phyloP scores from a whole-genome alignment of 92 coral and sea anemone species.

The Chrysogorgia sp. region DNA sequence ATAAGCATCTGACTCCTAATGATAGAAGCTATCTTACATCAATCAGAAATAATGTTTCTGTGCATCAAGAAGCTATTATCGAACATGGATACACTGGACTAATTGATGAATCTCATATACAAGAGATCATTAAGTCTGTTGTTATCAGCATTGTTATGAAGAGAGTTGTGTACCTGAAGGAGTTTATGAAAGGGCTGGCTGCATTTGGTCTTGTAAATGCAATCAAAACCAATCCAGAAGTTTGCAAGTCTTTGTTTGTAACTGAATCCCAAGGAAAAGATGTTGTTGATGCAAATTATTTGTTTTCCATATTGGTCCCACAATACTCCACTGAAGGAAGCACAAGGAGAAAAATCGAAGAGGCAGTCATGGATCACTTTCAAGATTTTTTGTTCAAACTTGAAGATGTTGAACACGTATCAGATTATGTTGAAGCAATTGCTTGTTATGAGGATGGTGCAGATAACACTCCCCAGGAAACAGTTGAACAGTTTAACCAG shows the following conservation, averaged over 20 bases:
- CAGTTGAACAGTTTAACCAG: slow-evolving; percentile 5
- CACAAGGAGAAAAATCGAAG: slow-evolving; percentile 34
- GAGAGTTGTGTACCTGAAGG: slow-evolving; percentile 37
- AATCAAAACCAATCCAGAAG: slow-evolving; percentile 28
- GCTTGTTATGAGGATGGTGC: slow-evolving; percentile 35
- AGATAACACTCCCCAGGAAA: neutral
- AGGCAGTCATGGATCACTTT: slow-evolving; percentile 40
- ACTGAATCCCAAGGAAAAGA: slow-evolving; percentile 29
- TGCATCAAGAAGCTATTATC: slow-evolving; percentile 42
- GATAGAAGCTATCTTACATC: slow-evolving; percentile 25
- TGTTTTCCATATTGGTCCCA: slow-evolving; percentile 39
- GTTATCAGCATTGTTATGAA: slow-evolving; percentile 47
- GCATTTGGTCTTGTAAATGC: slow-evolving; percentile 40
- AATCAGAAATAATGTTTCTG: slow-evolving; percentile 43
- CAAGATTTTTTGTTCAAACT: slow-evolving; percentile 49
- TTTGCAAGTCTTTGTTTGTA: slow-evolving; percentile 44
- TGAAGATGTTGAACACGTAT: slow-evolving; percentile 39
- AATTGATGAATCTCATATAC: slow-evolving; percentile 41
- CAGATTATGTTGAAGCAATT: slow-evolving; percentile 18
- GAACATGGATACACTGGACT: slow-evolving; percentile 61
- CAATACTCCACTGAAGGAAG: slow-evolving; percentile 40
- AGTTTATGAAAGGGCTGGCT: slow-evolving; percentile 52
- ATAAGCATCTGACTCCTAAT: slow-evolving; percentile 46
- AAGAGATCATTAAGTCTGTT: slow-evolving; percentile 52
- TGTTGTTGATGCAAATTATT: slow-evolving; percentile 50